Base-by-base conservation (phyloP, 2,888 invertebrate species). In the Eucera pruinosa region DNA sequence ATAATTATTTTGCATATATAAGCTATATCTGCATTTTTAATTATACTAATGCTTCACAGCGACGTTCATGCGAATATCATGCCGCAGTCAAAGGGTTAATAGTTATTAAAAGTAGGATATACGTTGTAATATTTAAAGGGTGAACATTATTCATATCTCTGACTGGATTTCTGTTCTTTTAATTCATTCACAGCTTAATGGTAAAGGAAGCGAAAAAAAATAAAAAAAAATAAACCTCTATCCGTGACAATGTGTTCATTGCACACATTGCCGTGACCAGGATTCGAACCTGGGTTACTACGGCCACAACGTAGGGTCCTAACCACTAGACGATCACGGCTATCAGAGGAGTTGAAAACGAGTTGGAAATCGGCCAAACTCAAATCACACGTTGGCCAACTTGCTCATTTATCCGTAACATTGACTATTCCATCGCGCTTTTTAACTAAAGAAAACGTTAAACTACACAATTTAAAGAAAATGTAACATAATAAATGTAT, bases 201-300 rank as follows among this genome's bases (percentile, higher is more conserved):
- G 7, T 33, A 33, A 7, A 33, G 5, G 15, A 50, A 25, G 13
- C 48, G 5, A 33, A 4, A 20, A 25, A 9, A 33, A 45, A 25
- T 41, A 2, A 9, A 60, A 73, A 86, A 85, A 81, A 72, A 25
- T 43, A 72, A 68, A 58, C 78, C 82, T 80, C 83, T 70, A 47
- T n/a, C 86, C 86, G 86, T 86, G 86, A 86, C 86, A 86, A 86
- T 86, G 86, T 72, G 74, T n/a, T 7, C 78, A 74, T 78, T 67
- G 66, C n/a, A 69, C 81, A 89, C 90, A 91, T 90, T 92, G 92
- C 91, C 92, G 91, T 92, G 92, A 92, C 92, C 92, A 92, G 92
- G 92, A 92, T 92, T 92, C 91, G 91, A 92, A 92, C 92, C 92
- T 92, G 92, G 92, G 92, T 92, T 92, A 91, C 92, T 91, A 92